Base-by-base conservation (phyloP, 1,140 invertebrate genomes). In the Microplitis mediator region DNA sequence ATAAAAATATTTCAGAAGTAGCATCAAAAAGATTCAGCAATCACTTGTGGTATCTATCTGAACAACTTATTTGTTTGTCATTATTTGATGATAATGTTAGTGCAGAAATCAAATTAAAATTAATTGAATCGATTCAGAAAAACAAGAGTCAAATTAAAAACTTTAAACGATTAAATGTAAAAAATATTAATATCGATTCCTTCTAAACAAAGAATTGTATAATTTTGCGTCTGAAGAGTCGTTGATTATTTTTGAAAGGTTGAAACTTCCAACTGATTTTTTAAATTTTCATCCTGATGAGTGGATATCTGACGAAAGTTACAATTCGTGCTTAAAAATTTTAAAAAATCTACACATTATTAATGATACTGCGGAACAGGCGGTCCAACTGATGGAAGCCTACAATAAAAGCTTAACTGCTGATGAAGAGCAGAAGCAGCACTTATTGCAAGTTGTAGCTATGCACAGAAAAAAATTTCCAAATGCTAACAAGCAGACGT, bases 11-110 rank as follows among this genome's bases (percentile, higher is more conserved):
- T 31, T 45, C 78, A 13, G 66, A 72, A 13, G 50, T 23, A n/a
- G 71, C 68, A 4, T 52, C 71, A 34, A 68, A 74, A 3, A 81
- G 81, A 67, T 75, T 82, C 8, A 34, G 34, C 8, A 66, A 68
- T 23, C 79, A 81, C 73, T 60, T 82, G 31, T 82, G 80, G 78
- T 80, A 80, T 70, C 76, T 81, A 62, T 74, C 67, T 39, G 66
- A 77, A 54, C 75, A 80, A 71, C 45, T 76, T 31, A 64, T 75
- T 73, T 74, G 65, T 70, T 72, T 83, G 60, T 68, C 76, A 56
- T 76, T 81, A 61, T 82, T 83, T 72, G 81, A 83, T 74, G 64
- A 73, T 9, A 54, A 70, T 14, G 63, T 81, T 31, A 36, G 65
- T 31, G 32, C 45, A 54, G 67, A 75, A 58, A 72, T 65, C 51